Evolutionary conservation across 2,113 vertebrate genomes (phyloP).

Genomic region (Equus przewalskii): DNA sequence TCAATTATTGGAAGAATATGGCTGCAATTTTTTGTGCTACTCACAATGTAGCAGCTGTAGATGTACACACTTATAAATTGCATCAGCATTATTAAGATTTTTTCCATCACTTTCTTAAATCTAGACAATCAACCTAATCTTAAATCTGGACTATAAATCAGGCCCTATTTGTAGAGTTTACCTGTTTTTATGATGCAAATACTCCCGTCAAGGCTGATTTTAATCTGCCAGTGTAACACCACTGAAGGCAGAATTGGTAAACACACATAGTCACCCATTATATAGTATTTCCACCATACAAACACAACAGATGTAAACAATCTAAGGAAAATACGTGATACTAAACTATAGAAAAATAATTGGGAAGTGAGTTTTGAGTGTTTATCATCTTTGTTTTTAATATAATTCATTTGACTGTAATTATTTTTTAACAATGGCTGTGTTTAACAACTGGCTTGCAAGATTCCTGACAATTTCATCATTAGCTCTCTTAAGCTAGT

Average conservation of each 20-base stretch:
- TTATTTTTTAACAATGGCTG: not conserved
- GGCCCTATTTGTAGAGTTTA: not conserved
- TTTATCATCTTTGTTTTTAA: not conserved
- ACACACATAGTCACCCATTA: fast-evolving
- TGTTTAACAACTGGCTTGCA: not conserved
- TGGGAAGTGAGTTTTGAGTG: not conserved
- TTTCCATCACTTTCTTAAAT: not conserved
- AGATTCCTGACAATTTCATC: not conserved
- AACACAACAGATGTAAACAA: not conserved
- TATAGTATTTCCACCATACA: not conserved
- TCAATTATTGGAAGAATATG: not conserved
- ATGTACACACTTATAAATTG: not conserved
- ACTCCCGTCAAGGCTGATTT: not conserved
- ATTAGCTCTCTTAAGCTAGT: not conserved
- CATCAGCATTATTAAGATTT: not conserved
- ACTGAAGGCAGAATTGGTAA: not conserved
- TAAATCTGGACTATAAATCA: not conserved
- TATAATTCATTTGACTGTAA: not conserved
- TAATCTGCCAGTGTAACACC: not conserved
- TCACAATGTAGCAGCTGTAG: not conserved
- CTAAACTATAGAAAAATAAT: not conserved
- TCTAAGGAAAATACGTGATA: not conserved
- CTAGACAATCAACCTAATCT: not conserved
- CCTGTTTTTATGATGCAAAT: not conserved
- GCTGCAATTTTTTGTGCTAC: not conserved